phyloP scores from a whole-genome alignment of 2,888 invertebrate genomes.

The Drosophila imparisetae region DNA sequence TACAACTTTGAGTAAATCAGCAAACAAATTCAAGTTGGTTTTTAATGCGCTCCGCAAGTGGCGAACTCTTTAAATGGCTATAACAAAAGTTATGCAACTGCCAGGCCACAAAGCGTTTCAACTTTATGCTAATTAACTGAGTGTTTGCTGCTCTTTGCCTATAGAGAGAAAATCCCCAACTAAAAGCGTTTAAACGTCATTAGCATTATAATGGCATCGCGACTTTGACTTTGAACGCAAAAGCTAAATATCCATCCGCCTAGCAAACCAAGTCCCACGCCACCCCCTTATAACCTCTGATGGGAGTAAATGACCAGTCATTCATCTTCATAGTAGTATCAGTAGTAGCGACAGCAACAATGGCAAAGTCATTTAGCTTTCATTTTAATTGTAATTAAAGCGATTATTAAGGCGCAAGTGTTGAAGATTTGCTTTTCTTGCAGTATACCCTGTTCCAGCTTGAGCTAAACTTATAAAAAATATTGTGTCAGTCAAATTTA shows the following conservation, averaged over 20 bases:
- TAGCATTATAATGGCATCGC: conserved; percentile 72
- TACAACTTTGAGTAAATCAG: not conserved
- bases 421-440: conserved; percentile 19
- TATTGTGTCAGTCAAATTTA: not conserved
- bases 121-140: conserved; percentile 67
- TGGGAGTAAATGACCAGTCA: conserved; percentile 53
- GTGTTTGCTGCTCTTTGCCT: conserved; percentile 6
- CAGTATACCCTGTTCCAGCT: not conserved
- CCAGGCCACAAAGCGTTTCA: conserved; percentile 43
- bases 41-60: conserved; percentile 2
- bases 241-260: conserved; percentile 12
- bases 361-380: conserved; percentile 61
- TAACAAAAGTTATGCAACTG: conserved; percentile 44
- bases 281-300: not conserved
- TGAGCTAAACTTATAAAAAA: not conserved
- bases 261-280: too few species aligned
- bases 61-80: conserved; percentile 44
- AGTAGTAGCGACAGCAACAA: conserved; percentile 18
- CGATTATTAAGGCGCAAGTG: conserved; percentile 62
- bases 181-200: conserved; percentile 71
- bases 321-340: conserved; percentile 54
- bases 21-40: conserved; percentile 3
- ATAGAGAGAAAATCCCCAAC: conserved; percentile 23
- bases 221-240: conserved; percentile 52
- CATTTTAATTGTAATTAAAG: conserved; percentile 76